phyloP scores from a whole-genome alignment of 1,140 invertebrate species.

The Achatina immaculata region DNA sequence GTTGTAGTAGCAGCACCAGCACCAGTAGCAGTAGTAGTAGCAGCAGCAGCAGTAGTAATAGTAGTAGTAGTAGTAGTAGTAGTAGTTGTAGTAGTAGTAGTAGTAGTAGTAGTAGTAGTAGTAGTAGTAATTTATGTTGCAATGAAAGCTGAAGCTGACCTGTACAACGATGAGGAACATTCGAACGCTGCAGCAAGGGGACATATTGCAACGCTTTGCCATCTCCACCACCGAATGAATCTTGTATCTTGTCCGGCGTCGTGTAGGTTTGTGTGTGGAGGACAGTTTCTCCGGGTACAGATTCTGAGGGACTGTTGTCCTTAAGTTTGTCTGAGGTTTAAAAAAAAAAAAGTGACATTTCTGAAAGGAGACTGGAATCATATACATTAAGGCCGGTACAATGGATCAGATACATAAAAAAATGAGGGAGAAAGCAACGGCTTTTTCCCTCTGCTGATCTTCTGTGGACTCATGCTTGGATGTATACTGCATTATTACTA shows the following conservation, averaged over 20 bases:
- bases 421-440: not conserved
- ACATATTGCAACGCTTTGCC: not conserved
- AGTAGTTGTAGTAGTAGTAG: no score
- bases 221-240: not conserved
- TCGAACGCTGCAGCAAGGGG: not conserved
- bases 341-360: not conserved
- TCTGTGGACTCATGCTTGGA: no score
- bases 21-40: no score
- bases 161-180: conserved; percentile 13
- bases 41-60: no score
- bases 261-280: conserved; percentile 5
- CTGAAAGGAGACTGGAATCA: not conserved
- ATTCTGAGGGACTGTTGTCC: conserved; percentile 20
- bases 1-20: no score
- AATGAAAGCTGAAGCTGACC: not conserved
- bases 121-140: no score
- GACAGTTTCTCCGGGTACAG: conserved; percentile 2
- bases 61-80: no score
- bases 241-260: not conserved
- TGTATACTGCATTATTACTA: no score
- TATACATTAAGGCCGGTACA: not conserved
- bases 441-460: not conserved
- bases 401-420: not conserved
- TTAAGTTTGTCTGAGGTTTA: not conserved
- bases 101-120: no score